Evolutionary conservation across 2,797 vertebrate genomes (phyloP).

Genomic region (Stomatorhinus walkeri): DNA sequence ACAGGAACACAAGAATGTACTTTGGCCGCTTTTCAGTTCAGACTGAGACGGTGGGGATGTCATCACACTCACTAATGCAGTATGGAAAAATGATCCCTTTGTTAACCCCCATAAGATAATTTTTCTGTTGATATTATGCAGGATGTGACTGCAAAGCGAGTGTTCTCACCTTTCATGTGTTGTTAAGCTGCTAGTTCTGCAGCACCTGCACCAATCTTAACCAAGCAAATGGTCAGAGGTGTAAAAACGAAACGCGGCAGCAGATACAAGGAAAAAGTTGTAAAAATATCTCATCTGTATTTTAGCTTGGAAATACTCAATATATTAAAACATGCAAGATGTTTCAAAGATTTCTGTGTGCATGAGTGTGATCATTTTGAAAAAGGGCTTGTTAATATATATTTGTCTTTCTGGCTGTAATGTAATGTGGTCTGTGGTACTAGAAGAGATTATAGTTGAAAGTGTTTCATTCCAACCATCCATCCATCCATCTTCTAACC

Average conservation of each 20-base stretch:
- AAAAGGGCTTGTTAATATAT: not conserved
- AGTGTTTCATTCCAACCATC: not conserved
- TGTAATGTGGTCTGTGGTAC: not conserved
- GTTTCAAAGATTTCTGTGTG: not conserved
- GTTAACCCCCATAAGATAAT: slow-evolving; percentile 8
- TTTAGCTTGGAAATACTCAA: not conserved
- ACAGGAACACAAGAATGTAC: slow-evolving; percentile 7
- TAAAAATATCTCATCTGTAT: not conserved
- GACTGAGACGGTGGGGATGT: not conserved
- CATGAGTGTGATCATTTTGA: not conserved
- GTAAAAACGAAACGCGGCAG: not conserved
- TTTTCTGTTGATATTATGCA: not conserved
- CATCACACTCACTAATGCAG: slow-evolving; percentile 10
- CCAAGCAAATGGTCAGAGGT: not conserved
- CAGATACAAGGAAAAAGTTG: not conserved
- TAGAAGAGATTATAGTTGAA: not conserved
- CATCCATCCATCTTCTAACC: not conserved
- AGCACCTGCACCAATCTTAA: not conserved
- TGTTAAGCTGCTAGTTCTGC: not conserved
- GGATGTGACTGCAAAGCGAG: not conserved
- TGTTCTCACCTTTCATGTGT: not conserved
- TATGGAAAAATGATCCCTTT: not conserved
- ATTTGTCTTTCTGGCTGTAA: not conserved
- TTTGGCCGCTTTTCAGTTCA: slow-evolving; percentile 2
- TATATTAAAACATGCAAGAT: not conserved